phyloP scores from a whole-genome alignment of 2,113 vertebrate species.

The Neodon shergylaensis region DNA sequence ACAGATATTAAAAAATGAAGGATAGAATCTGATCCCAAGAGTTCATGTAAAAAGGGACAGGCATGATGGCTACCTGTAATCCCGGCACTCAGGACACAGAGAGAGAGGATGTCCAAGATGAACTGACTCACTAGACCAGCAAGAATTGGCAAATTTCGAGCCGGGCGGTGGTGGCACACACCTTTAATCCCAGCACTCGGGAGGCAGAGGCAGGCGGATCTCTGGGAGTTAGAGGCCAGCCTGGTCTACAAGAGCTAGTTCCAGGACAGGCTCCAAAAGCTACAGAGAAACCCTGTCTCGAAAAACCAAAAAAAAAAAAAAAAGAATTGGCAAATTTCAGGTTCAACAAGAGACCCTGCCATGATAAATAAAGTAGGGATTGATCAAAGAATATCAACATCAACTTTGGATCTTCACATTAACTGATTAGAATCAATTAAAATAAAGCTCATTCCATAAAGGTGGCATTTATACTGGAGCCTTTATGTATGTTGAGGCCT shows the following conservation, averaged over 20 bases:
- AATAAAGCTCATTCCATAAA: not conserved
- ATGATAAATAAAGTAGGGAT: not conserved
- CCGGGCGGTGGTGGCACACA: too few species aligned
- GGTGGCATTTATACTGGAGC: not conserved
- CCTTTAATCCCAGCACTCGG: too few species aligned
- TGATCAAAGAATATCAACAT: not conserved
- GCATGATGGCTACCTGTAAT: not conserved
- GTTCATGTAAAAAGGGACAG: not conserved
- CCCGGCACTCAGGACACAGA: too few species aligned
- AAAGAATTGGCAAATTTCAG: not conserved
- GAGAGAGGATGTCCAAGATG: not conserved
- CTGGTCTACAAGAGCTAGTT: too few species aligned
- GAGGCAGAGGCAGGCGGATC: too few species aligned
- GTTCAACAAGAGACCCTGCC: not conserved
- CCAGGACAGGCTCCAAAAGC: too few species aligned
- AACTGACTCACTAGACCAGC: not conserved
- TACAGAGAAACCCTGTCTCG: too few species aligned
- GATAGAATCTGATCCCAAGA: not conserved
- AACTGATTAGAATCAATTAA: not conserved
- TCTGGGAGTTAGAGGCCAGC: too few species aligned
- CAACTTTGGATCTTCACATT: not conserved
- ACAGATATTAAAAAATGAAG: not conserved
- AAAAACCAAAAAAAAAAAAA: too few species aligned
- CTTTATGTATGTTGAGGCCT: not conserved
- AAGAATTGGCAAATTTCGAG: too few species aligned